A percentile compares a stretch with the other conserved stretches of the same genome.
phyloP scores from a whole-genome alignment of 2,888 invertebrate species.

The Macrophya alboannulata region DNA sequence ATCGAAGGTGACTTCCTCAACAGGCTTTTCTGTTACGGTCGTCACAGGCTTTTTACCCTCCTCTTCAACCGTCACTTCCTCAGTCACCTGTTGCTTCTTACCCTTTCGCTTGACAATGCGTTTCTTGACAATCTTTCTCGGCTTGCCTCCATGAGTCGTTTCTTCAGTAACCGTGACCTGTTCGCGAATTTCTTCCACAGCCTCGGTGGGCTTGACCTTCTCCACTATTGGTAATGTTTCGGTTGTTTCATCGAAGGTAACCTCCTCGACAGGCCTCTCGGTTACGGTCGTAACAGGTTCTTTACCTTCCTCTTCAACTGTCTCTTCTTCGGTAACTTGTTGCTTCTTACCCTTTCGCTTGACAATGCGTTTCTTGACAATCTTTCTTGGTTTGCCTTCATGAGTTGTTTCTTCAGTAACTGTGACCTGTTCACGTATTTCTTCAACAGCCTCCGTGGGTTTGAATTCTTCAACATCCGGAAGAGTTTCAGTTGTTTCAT shows the following conservation, averaged over 20 bases:
- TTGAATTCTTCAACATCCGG: background rate
- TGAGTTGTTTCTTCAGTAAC: conserved; percentile 68
- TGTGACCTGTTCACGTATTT: conserved; percentile 78
- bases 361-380: conserved; percentile 73
- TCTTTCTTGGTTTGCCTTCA: conserved; percentile 66
- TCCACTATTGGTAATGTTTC: conserved; percentile 56
- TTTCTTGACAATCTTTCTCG: conserved; percentile 63
- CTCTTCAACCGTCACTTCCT: conserved; percentile 74
- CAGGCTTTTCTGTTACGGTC: conserved; percentile 73
- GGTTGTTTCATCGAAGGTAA: conserved; percentile 60
- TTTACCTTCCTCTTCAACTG: conserved; percentile 80
- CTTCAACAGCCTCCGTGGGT: conserved; percentile 58
- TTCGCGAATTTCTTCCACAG: conserved; percentile 73
- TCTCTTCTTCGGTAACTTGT: conserved; percentile 76
- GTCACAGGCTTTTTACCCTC: conserved; percentile 75
- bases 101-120: conserved; percentile 49
- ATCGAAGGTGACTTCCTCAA: conserved; percentile 66
- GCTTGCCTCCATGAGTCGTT: conserved; percentile 70
- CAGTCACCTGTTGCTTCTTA: conserved; percentile 59
- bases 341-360: conserved; percentile 74
- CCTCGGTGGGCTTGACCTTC: conserved; percentile 60
- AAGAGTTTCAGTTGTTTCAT: conserved; percentile 61
- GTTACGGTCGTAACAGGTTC: conserved; percentile 78
- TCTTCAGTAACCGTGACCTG: conserved; percentile 69
- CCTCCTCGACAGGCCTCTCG: conserved; percentile 72